Conservation (phyloP, 2,113 vertebrate genomes). For the Plecturocebus donacophilus region DNA sequence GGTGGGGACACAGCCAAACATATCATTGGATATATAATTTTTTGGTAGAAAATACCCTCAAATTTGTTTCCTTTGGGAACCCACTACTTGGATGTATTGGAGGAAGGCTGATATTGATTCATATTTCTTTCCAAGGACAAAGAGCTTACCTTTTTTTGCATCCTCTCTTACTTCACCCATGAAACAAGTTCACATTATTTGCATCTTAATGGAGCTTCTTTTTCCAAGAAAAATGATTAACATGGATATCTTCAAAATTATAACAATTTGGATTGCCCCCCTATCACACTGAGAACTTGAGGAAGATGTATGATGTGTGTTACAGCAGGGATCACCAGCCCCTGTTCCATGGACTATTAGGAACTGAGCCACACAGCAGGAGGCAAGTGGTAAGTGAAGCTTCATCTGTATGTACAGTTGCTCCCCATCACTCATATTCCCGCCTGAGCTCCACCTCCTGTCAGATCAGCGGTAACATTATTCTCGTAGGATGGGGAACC, state of each 20-base stretch:
- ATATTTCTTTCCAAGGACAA: background rate
- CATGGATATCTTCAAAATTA: background rate
- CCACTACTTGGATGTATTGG: background rate
- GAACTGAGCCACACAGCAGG: too few relatives aligned
- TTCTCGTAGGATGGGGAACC: too few relatives aligned
- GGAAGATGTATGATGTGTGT: background rate
- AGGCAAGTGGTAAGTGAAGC: too few relatives aligned
- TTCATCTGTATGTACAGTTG: too few relatives aligned
- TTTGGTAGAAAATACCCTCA: background rate
- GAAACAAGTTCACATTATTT: background rate
- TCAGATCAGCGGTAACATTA: too few relatives aligned
- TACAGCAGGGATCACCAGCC: background rate
- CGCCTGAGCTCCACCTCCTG: too few relatives aligned
- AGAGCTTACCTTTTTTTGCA: background rate
- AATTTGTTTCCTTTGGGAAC: background rate
- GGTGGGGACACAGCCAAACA: too few relatives aligned
- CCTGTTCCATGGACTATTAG: too few relatives aligned
- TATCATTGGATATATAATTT: background rate
- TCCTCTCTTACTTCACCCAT: too few relatives aligned
- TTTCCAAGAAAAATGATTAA: background rate
- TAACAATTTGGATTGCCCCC: background rate
- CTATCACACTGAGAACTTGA: background rate
- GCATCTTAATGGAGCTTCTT: background rate
- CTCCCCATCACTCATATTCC: too few relatives aligned
- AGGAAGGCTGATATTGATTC: background rate